Percentiles rank a stretch among this genome's conserved stretches.
phyloP scores from a whole-genome alignment of 2,113 vertebrate genomes.

The Daubentonia madagascariensis region DNA sequence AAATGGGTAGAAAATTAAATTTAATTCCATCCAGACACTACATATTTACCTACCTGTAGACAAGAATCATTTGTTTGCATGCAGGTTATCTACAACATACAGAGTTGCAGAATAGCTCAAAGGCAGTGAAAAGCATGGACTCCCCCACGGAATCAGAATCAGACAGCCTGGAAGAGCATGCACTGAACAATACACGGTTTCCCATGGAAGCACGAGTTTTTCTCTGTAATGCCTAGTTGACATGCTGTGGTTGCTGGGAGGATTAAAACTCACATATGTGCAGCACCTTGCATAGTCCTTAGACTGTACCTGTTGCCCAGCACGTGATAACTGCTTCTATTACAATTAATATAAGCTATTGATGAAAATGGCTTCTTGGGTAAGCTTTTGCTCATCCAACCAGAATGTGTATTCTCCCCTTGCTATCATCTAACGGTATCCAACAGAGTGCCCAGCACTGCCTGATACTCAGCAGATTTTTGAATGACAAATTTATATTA shows the following conservation, averaged over 20 bases:
- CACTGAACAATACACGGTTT: neutral
- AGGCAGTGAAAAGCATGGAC: neutral
- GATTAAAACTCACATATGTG: neutral
- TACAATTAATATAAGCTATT: neutral
- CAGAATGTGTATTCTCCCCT: neutral
- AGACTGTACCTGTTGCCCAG: neutral
- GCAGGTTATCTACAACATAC: neutral
- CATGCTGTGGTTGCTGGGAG: neutral
- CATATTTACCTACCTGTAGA: neutral
- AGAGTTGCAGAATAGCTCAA: neutral
- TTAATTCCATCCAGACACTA: neutral
- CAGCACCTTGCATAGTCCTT: neutral
- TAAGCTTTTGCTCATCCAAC: neutral
- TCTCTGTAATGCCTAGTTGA: neutral
- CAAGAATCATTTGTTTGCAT: neutral
- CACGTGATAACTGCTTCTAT: neutral
- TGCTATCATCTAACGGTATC: neutral
- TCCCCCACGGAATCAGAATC: neutral
- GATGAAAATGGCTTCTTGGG: neutral
- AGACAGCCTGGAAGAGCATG: neutral
- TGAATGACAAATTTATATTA: neutral
- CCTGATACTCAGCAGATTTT: neutral
- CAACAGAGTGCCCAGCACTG: neutral
- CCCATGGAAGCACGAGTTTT: neutral
- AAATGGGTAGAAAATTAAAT: neutral